Evolutionary conservation across 2,113 vertebrate genomes (phyloP).

Genomic region (Pungitius pungitius): DNA sequence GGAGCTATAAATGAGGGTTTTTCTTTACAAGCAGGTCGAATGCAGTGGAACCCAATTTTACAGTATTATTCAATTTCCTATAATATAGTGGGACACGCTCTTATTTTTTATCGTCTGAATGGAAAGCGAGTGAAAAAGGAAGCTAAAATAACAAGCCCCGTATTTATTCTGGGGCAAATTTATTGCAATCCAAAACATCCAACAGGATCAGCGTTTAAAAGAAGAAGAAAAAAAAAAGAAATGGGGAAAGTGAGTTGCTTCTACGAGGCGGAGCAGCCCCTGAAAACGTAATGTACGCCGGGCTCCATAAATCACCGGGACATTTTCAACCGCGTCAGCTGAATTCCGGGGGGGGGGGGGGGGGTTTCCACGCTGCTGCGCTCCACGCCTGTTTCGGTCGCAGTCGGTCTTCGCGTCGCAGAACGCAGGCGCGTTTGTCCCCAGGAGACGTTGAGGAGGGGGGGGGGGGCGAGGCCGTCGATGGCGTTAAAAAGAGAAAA

Average conservation of each 20-base stretch:
- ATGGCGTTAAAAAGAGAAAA: too few species aligned
- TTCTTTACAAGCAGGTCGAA: conserved; percentile 58
- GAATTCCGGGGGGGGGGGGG: too few species aligned
- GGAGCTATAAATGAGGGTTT: conserved; percentile 38
- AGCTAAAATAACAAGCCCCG: conserved; percentile 74
- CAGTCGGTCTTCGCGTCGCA: too few species aligned
- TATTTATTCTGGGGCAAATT: conserved; percentile 66
- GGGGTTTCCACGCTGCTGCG: conserved; percentile 66
- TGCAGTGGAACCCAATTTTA: conserved; percentile 60
- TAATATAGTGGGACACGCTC: conserved; percentile 72
- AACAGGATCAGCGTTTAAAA: conserved; percentile 52
- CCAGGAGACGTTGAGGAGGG: conserved; percentile 20
- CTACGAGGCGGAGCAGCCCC: conserved; percentile 45
- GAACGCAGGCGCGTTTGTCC: conserved; percentile 36
- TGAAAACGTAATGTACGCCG: conserved; percentile 64
- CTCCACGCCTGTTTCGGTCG: too few species aligned
- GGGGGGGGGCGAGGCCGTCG: too few species aligned
- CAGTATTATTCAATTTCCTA: conserved; percentile 67
- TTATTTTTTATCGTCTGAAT: conserved; percentile 71
- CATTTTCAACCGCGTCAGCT: conserved; percentile 73
- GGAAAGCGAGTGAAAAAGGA: conserved; percentile 68
- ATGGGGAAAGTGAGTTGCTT: conserved; percentile 65
- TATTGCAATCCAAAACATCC: conserved; percentile 68
- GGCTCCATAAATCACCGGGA: conserved; percentile 70
- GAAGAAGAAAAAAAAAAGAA: background rate